A percentile compares a stretch with the other conserved stretches of the same genome.
phyloP scores from a whole-genome alignment of 2,113 vertebrate genomes.

The Protobothrops mucrosquamatus region DNA sequence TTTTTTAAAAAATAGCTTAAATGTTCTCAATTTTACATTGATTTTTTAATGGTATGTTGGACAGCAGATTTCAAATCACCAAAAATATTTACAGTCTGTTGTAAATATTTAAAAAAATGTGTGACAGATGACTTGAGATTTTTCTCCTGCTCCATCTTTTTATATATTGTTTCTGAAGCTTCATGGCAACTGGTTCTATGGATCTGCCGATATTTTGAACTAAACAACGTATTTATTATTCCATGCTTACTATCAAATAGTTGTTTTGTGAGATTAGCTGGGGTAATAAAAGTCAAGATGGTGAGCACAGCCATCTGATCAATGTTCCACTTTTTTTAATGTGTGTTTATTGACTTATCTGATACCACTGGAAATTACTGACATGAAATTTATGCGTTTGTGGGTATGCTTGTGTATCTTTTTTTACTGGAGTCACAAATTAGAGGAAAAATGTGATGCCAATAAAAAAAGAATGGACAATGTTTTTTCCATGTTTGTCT shows the following conservation, averaged over 20 bases:
- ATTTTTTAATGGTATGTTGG: not conserved
- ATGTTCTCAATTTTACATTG: not conserved
- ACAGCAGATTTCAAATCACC: not conserved
- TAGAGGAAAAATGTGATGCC: not conserved
- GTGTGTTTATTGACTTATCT: not conserved
- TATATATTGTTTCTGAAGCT: not conserved
- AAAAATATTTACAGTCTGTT: not conserved
- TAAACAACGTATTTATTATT: not conserved
- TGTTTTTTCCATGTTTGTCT: not conserved
- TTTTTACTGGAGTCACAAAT: not conserved
- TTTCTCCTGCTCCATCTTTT: not conserved
- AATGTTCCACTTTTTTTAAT: not conserved
- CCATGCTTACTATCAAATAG: not conserved
- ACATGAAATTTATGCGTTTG: not conserved
- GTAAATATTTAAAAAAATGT: not conserved
- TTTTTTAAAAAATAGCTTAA: not conserved
- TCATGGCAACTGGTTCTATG: not conserved
- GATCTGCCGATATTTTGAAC: constrained; percentile 1
- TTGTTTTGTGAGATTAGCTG: not conserved
- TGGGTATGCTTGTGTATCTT: not conserved
- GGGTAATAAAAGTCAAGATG: not conserved
- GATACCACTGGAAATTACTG: not conserved
- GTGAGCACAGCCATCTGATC: not conserved
- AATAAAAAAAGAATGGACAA: not conserved
- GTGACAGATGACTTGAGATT: not conserved